phyloP scores from a whole-genome alignment of 1,140 invertebrate genomes.

The Tetraneura akinire region DNA sequence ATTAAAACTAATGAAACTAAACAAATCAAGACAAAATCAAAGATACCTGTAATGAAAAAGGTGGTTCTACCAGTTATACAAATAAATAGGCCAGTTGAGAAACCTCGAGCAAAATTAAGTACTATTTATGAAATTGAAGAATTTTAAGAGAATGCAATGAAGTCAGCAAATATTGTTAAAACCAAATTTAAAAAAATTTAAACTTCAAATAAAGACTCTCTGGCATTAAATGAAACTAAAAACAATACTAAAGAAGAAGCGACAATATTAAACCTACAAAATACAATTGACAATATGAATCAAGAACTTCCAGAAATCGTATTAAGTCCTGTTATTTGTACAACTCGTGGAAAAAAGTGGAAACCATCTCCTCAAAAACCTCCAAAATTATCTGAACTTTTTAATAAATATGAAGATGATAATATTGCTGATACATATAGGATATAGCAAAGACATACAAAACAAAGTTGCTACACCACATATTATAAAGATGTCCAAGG shows the following conservation, averaged over 20 bases:
- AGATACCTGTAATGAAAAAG: not conserved
- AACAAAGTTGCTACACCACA: slow-evolving; percentile 9
- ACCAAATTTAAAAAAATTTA: not conserved
- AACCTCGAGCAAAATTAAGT: slow-evolving; percentile 3
- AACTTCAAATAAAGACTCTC: not conserved
- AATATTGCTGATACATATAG: slow-evolving; percentile 36
- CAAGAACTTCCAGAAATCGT: not conserved
- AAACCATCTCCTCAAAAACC: slow-evolving; percentile 25
- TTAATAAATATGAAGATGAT: slow-evolving; percentile 32
- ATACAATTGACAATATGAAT: slow-evolving; percentile 20
- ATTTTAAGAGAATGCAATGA: slow-evolving; percentile 3
- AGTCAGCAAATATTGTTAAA: not conserved
- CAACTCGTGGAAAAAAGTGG: slow-evolving; percentile 40
- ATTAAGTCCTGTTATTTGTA: slow-evolving; percentile 28
- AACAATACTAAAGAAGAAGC: not conserved
- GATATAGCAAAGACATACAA: slow-evolving; percentile 1
- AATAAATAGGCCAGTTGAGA: not conserved
- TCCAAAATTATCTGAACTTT: slow-evolving; percentile 41
- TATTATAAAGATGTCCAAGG: not conserved
- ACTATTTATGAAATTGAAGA: slow-evolving; percentile 36
- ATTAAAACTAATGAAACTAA: not conserved
- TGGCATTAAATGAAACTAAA: not conserved
- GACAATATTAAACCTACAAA: not conserved
- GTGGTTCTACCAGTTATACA: not conserved
- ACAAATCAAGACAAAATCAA: not conserved